A percentile compares a stretch with the other conserved stretches of the same genome.
Conservation (phyloP, 2,113 vertebrate genomes). For the Felis chaus region DNA sequence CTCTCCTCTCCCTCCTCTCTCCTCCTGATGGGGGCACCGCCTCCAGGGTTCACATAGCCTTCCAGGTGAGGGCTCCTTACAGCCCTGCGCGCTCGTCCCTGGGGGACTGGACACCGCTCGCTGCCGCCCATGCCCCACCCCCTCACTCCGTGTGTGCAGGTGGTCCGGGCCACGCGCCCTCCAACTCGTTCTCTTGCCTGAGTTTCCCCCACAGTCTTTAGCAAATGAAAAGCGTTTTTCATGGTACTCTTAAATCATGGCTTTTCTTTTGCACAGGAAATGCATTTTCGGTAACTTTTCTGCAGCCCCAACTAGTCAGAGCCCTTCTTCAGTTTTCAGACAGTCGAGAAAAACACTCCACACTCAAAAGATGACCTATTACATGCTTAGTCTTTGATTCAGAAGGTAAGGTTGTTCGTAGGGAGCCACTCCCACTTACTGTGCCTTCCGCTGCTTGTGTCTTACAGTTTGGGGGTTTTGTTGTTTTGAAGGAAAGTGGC, state of each 20-base stretch:
- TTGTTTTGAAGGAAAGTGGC: not conserved
- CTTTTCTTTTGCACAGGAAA: conserved; percentile 11
- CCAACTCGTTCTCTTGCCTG: not conserved
- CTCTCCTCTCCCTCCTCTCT: no score
- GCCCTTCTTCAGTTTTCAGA: not conserved
- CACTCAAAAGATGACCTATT: not conserved
- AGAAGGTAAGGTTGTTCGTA: not conserved
- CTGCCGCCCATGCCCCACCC: fast-evolving
- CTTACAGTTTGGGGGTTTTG: not conserved
- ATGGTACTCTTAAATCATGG: not conserved
- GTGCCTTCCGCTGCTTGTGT: not conserved
- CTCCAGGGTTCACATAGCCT: not conserved
- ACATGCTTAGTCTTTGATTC: not conserved
- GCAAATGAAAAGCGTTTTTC: not conserved
- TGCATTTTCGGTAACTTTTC: not conserved
- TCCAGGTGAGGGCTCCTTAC: not conserved
- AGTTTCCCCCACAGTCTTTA: not conserved
- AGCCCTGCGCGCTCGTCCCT: fast-evolving
- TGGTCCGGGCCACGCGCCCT: not conserved
- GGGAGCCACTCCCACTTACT: conserved; percentile 16
- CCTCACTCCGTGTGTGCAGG: not conserved
- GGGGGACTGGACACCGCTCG: fast-evolving
- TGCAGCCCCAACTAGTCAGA: not conserved
- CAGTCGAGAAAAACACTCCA: not conserved
- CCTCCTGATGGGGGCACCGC: no score